Base-by-base conservation (phyloP, 2,888 invertebrate genomes). In the Cryptus viduatorius region DNA sequence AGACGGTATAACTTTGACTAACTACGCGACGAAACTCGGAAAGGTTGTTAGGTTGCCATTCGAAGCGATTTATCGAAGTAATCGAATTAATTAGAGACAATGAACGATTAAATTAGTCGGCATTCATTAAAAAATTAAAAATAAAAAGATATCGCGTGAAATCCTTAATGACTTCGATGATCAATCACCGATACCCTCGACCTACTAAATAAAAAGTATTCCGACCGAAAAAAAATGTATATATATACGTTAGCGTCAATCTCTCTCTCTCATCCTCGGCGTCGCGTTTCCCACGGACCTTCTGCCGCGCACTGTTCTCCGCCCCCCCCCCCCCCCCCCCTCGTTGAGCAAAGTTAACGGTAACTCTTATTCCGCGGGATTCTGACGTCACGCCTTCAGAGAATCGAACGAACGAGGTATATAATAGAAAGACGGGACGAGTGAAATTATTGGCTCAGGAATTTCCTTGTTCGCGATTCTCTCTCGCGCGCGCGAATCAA, bases 321-420 rank as follows among this genome's bases (percentile, higher is more conserved):
- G 61, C 31, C 68, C 65, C 44, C 69, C 68, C 59, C 61, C 78
- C 75, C 53, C 31, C 68, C 65, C 44, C 69, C 68, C 59, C 61
- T 50, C 44, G 67, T 68, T 71, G 31, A 59, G 53, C 65, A 72
- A 83, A 77, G 31, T 72, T 83, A 83, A 83, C 83, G 83, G 83
- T 83, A 83, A 79, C 71, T 80, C 50, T 83, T 77, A 77, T 61
- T 83, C 83, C 83, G 10, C 72, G 79, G 50, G 59, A 79, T 59
- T 67, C 67, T 80, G 83, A 83, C 79, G 83, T 83, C 83, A 80
- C 77, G 24, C 72, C 56, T 65, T 61, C 61, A 50, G 50, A 61
- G 72, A 83, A 83, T 83, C 83, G 75, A 80, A 80, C 79, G 68
- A 48, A 48, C 76, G 68, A 48, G 71, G 50, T 59, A 61, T 61